Percentiles rank a stretch among this genome's conserved stretches.
phyloP scores from a whole-genome alignment of 1,140 invertebrate genomes.

The Acromyrmex heyeri region DNA sequence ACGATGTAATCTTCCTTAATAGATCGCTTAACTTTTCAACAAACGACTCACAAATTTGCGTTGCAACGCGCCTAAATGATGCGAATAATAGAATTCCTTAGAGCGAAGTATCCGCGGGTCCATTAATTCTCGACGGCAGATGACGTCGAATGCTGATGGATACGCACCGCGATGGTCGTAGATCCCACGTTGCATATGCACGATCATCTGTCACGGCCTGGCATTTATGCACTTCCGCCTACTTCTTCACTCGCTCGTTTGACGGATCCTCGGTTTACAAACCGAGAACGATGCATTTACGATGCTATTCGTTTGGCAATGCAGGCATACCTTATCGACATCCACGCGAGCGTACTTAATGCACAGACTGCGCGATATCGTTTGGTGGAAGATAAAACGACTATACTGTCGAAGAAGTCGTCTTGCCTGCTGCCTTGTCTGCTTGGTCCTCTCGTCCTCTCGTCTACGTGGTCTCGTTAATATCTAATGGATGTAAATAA shows the following conservation, averaged over 20 bases:
- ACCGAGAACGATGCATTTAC: constrained; percentile 22
- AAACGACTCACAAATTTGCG: background rate
- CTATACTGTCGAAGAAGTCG: background rate
- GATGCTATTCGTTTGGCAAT: background rate
- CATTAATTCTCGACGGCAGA: constrained; percentile 33
- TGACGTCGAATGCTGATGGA: constrained; percentile 35
- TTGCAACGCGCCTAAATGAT: constrained; percentile 5
- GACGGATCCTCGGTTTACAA: background rate
- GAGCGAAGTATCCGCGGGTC: background rate
- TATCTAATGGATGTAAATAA: constrained; percentile 5
- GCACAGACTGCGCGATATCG: background rate
- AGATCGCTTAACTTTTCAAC: background rate
- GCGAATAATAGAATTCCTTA: background rate
- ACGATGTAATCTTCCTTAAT: background rate
- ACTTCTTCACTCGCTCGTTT: background rate
- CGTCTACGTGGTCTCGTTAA: background rate
- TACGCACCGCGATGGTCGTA: constrained; percentile 10
- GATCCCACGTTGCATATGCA: constrained; percentile 35
- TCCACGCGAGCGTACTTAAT: constrained; percentile 15
- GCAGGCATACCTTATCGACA: constrained; percentile 8
- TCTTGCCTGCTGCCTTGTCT: constrained; percentile 4
- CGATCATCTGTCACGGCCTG: constrained; percentile 32
- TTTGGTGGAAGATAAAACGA: constrained; percentile 26
- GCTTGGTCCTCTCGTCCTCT: background rate
- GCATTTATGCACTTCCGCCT: constrained; percentile 33